Percentiles rank a stretch among this genome's conserved stretches.
These are phyloP conservation scores for Melanaphis sacchari DNA, from an alignment of 1,140 invertebrate species.

Conservation along the genomic window DNA sequence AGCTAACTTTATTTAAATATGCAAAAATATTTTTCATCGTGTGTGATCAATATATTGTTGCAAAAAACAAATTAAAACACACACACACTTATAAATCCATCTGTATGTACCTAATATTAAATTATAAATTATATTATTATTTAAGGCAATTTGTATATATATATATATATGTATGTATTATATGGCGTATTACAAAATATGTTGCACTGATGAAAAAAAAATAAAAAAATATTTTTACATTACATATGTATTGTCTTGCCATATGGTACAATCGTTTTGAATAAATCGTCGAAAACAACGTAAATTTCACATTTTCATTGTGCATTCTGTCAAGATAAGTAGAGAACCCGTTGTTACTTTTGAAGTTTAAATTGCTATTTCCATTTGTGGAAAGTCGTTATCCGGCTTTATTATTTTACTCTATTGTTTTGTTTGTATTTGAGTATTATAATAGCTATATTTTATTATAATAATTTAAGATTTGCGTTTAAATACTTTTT, in stretches of 20 bases:
- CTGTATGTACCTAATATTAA: neutral
- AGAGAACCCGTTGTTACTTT: conserved; percentile 19
- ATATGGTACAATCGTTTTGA: neutral
- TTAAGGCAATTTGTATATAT: neutral
- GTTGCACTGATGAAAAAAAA: neutral
- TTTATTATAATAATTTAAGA: neutral
- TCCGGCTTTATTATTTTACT: neutral
- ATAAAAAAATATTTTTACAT: neutral
- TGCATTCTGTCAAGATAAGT: neutral
- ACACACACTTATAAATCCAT: neutral
- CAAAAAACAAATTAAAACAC: neutral
- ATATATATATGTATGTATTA: no score
- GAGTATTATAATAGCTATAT: neutral
- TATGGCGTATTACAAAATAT: neutral
- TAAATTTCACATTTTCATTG: conserved; percentile 9
- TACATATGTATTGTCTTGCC: neutral
- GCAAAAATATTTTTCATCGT: neutral
- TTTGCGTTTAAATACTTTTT: neutral
- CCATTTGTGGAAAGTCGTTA: conserved; percentile 37
- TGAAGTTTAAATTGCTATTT: conserved; percentile 35
- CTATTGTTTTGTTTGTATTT: conserved; percentile 22
- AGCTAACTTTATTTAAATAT: neutral
- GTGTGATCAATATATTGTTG: neutral
- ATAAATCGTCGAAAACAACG: conserved; percentile 4
- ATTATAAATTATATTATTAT: neutral